Evolutionary conservation across 2,797 vertebrate species (phyloP), one percentile per base, ranked within the genome.

Genomic region (Microctenopoma lineatum): DNA sequence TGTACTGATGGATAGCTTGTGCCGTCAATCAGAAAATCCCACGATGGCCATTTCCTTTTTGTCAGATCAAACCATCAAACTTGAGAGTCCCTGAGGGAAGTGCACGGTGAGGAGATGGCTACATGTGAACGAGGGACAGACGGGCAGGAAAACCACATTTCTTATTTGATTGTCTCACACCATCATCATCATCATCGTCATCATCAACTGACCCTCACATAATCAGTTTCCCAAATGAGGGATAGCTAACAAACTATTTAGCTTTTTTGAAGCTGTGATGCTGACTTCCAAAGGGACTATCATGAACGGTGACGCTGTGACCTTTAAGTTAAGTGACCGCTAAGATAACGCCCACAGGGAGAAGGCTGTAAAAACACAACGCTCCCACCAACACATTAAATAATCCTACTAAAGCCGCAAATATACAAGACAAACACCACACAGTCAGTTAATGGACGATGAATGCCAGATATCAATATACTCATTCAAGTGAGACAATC

Each of bases 61-160:
- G 75, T 86, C 84, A 84, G 84, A 88, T 87, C 79, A 78, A 82
- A 83, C 83, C 80, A 71, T 90, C 86, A 87, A 67, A 85, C 75
- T 54, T 60, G 66, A 89, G 79, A 55, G 79, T 88, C 89, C 87
- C 88, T 25, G 38, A 83, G 86, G 87, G 88, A 91, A 77, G 63
- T 75, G 81, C 67, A 41, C 70, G 65, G 75, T 68, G 80, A 89
- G 86, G 90, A 87, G 76, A 84, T 84, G 59, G 54, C 70, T 63
- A 65, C 68, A 70, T 65, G 57, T 66, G 84, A 84, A 16, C 59
- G 80, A 86, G 51, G 48, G 10, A 32, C 34, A 41, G 38, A 34
- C 7, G 56, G 45, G 60, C 2, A 4, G 27, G 0, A 53, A 69
- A 70, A 38, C 26, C 39, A 54, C 71, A 45, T 62, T 21, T 21